Conservation (phyloP, 1,140 invertebrate species). For the Telenomus remus region DNA sequence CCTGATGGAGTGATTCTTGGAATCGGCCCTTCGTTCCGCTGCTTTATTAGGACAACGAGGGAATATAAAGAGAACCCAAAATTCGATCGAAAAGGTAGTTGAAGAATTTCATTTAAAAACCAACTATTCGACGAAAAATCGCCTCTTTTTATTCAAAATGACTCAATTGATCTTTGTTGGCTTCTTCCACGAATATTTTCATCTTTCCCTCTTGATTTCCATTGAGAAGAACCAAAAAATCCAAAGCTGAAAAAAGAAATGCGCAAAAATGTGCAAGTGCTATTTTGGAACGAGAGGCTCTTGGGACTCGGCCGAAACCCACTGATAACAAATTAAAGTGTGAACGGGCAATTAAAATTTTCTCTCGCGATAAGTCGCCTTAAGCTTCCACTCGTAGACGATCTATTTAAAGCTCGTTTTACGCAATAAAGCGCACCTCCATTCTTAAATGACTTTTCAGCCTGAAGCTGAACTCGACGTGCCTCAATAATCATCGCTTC, state of each 20-base stretch:
- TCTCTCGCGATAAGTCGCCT: conserved; percentile 30
- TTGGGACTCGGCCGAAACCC: no score
- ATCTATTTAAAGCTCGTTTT: conserved; percentile 49
- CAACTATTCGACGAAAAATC: neutral
- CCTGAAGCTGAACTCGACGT: conserved; percentile 8
- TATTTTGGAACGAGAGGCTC: no score
- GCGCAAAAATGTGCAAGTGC: no score
- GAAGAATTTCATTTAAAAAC: conserved; percentile 40
- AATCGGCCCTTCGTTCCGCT: conserved; percentile 61
- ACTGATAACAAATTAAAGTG: neutral
- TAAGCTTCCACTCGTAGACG: conserved; percentile 23
- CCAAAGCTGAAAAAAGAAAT: no score
- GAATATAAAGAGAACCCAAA: conserved; percentile 51
- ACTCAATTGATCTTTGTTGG: conserved; percentile 17
- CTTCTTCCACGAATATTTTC: neutral
- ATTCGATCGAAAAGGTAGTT: conserved; percentile 47
- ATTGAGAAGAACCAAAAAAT: neutral
- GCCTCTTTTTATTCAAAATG: conserved; percentile 6
- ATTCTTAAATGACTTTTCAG: conserved; percentile 35
- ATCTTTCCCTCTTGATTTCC: neutral
- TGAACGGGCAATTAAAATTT: conserved; percentile 46
- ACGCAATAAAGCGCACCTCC: conserved; percentile 43
- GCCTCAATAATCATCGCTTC: conserved; percentile 20
- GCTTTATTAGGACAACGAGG: conserved; percentile 60
- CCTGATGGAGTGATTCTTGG: conserved; percentile 64